These are phyloP conservation scores for Pachydiplax longipennis DNA, from an alignment of 2,888 invertebrate genomes.

Conservation along the genomic window DNA sequence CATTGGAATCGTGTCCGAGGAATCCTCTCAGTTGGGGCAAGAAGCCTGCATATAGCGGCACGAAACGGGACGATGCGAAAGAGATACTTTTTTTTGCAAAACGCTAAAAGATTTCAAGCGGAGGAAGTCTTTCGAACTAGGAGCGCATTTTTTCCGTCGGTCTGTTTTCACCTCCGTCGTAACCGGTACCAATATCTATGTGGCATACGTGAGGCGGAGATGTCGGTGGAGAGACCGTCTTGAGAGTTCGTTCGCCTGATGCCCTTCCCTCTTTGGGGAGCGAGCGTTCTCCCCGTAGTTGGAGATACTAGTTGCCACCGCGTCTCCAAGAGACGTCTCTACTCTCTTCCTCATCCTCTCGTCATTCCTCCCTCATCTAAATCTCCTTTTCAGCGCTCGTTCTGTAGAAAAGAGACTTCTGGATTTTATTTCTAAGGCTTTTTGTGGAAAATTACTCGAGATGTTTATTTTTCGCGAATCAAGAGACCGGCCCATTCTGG, in stretches of 20 bases:
- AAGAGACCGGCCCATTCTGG: too few species aligned
- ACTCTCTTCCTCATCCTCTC: not conserved
- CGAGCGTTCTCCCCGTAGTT: not conserved
- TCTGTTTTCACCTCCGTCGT: not conserved
- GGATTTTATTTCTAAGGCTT: too few species aligned
- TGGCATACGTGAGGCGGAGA: not conserved
- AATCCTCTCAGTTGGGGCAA: not conserved
- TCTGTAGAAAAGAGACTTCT: not conserved
- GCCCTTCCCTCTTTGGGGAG: not conserved
- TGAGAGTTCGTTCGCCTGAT: not conserved
- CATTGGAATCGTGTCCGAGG: not conserved
- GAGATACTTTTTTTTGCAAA: not conserved
- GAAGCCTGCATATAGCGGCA: not conserved
- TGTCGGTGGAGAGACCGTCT: not conserved
- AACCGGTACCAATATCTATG: not conserved
- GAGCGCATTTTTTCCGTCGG: not conserved
- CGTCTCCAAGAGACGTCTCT: not conserved
- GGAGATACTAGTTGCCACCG: not conserved
- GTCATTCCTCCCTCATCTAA: not conserved
- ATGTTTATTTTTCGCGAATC: not conserved
- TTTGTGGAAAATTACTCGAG: not conserved
- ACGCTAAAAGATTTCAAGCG: not conserved
- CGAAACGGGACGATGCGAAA: not conserved
- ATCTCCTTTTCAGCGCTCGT: not conserved
- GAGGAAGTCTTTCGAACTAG: not conserved